Percentiles rank a stretch among this genome's conserved stretches.
These are phyloP conservation scores for Andrena bicolor DNA, from an alignment of 2,888 invertebrate genomes.

Conservation along the genomic window DNA sequence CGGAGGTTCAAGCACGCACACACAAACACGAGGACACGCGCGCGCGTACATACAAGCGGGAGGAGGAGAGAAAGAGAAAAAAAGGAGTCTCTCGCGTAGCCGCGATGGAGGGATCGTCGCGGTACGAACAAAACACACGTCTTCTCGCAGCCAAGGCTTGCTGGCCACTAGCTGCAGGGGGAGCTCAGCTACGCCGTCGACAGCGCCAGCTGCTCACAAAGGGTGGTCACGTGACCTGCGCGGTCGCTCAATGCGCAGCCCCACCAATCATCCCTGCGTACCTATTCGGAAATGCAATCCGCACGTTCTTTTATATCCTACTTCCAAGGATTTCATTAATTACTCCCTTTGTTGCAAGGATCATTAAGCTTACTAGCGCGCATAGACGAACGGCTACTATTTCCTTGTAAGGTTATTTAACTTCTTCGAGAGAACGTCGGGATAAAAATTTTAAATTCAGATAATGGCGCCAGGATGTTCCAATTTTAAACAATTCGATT, in stretches of 20 bases:
- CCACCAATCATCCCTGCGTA: conserved; percentile 15
- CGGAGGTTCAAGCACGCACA: conserved; percentile 50
- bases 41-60: conserved; percentile 53
- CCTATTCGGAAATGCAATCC: conserved; percentile 1
- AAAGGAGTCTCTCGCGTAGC: conserved; percentile 70
- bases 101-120: conserved; percentile 70
- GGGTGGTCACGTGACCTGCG: conserved; percentile 69
- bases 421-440: background rate
- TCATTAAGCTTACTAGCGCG: background rate
- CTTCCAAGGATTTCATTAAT: conserved; percentile 6
- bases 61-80: conserved; percentile 61
- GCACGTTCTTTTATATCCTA: background rate
- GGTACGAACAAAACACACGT: conserved; percentile 71
- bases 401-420: background rate
- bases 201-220: conserved; percentile 70
- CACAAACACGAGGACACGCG: conserved; percentile 57
- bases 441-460: background rate
- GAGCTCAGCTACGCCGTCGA: conserved; percentile 40
- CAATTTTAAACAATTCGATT: background rate
- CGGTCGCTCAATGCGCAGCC: conserved; percentile 19
- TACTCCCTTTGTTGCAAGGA: background rate
- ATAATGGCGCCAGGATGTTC: background rate
- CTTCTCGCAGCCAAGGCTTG: conserved; percentile 79
- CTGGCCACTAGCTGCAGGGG: conserved; percentile 76
- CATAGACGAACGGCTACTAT: background rate